These are phyloP conservation scores for Euborellia annulipes DNA, from an alignment of 1,140 invertebrate species.

Conservation along the genomic window DNA sequence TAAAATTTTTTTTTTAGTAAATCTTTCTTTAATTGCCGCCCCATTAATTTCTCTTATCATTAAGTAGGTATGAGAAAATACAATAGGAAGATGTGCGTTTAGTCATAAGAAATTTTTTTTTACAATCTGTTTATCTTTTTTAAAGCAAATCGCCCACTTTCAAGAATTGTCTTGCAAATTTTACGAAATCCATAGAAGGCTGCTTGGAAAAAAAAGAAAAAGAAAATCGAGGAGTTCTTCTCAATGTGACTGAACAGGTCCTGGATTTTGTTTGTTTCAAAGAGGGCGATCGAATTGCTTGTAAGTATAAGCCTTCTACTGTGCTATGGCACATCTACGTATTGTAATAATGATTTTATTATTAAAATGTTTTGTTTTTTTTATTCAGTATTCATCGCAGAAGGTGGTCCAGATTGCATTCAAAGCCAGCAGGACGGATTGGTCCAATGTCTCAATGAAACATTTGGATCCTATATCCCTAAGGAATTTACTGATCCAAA, in stretches of 20 bases:
- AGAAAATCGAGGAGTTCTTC: conserved; percentile 35
- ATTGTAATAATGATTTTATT: neutral
- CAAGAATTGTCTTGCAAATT: conserved; percentile 40
- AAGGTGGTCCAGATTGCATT: conserved; percentile 57
- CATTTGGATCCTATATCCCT: conserved; percentile 31
- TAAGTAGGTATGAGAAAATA: too few species aligned
- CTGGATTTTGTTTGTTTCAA: conserved; percentile 55
- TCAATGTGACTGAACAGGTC: conserved; percentile 46
- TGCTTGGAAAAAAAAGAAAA: conserved; percentile 45
- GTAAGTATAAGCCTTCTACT: too few species aligned
- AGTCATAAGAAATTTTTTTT: neutral
- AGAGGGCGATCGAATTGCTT: conserved; percentile 62
- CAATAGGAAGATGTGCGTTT: neutral
- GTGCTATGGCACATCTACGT: too few species aligned
- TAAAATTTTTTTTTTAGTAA: too few species aligned
- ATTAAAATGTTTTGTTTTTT: neutral
- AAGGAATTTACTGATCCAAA: conserved; percentile 17
- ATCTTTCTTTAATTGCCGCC: too few species aligned
- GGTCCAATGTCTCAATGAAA: conserved; percentile 43
- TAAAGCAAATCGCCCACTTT: conserved; percentile 41
- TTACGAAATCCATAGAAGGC: conserved; percentile 36
- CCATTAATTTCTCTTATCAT: too few species aligned
- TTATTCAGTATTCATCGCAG: conserved; percentile 57
- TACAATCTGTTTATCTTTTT: conserved; percentile 3
- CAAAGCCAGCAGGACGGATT: conserved; percentile 39